Conservation (phyloP, 2,113 vertebrate species). For the Semicossyphus pulcher region DNA sequence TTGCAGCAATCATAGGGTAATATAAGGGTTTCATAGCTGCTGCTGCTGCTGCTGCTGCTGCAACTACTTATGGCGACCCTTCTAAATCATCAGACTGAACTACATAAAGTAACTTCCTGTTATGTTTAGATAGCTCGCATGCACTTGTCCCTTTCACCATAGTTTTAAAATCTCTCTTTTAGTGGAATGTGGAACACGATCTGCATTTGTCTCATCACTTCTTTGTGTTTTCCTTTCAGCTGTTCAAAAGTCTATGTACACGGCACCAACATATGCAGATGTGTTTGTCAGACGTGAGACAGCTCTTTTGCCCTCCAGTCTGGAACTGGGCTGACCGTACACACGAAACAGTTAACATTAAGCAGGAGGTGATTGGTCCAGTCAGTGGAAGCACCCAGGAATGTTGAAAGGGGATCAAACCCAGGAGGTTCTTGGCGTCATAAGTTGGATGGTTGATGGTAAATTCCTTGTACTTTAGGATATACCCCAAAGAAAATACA, state of each 20-base stretch:
- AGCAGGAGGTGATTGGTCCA: constrained; percentile 15
- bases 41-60: no score
- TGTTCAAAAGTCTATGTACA: not conserved
- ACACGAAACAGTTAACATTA: constrained; percentile 29
- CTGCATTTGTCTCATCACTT: not conserved
- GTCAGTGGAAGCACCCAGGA: constrained; percentile 28
- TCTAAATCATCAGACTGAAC: no score
- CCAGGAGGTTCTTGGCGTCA: constrained; percentile 39
- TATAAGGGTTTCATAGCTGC: no score
- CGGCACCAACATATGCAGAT: not conserved
- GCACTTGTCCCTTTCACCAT: no score
- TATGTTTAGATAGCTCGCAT: no score
- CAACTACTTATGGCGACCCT: no score
- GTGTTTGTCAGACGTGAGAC: constrained; percentile 19
- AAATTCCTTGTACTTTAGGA: constrained; percentile 27
- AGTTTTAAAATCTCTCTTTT: not conserved
- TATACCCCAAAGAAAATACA: constrained; percentile 56
- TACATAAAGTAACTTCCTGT: no score
- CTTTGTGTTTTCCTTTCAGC: not conserved
- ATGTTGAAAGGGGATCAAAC: constrained; percentile 45
- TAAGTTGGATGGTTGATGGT: constrained; percentile 29
- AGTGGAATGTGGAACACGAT: not conserved
- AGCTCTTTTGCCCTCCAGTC: constrained; percentile 6
- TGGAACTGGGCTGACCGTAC: not conserved
- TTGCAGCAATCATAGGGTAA: no score